A percentile compares a stretch with the other conserved stretches of the same genome.
phyloP scores from a whole-genome alignment of 2,888 invertebrate species.

The Folsomia candida region DNA sequence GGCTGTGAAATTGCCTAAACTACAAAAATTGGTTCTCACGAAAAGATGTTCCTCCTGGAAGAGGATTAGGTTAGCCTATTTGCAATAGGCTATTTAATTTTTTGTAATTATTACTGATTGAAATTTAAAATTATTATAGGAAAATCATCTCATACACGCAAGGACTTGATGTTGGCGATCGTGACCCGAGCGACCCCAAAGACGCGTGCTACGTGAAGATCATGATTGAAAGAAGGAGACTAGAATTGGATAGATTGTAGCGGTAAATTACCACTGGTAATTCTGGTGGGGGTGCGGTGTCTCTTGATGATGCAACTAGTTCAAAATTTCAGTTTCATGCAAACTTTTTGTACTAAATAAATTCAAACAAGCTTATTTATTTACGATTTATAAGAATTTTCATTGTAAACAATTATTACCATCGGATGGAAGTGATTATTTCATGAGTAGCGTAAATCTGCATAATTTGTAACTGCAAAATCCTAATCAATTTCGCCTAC shows the following conservation, averaged over 20 bases:
- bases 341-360: no score
- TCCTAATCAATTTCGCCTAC: no score
- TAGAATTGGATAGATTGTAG: background rate
- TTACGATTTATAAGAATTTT: no score
- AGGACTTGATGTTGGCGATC: background rate
- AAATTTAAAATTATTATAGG: background rate
- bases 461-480: no score
- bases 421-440: no score
- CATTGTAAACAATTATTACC: no score
- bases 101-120: background rate
- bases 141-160: constrained; percentile 4
- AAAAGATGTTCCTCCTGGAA: background rate
- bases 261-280: no score
- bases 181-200: background rate
- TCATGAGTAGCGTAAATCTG: no score
- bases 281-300: no score
- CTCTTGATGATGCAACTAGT: no score
- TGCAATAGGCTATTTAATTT: background rate
- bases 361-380: no score
- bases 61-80: background rate
- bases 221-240: background rate
- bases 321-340: no score
- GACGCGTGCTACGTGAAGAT: background rate
- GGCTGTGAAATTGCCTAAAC: constrained; percentile 1
- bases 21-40: background rate